A percentile compares a stretch with the other conserved stretches of the same genome.
Conservation (phyloP, 2,888 invertebrate genomes). For the Dasysyrphus tricinctus region DNA sequence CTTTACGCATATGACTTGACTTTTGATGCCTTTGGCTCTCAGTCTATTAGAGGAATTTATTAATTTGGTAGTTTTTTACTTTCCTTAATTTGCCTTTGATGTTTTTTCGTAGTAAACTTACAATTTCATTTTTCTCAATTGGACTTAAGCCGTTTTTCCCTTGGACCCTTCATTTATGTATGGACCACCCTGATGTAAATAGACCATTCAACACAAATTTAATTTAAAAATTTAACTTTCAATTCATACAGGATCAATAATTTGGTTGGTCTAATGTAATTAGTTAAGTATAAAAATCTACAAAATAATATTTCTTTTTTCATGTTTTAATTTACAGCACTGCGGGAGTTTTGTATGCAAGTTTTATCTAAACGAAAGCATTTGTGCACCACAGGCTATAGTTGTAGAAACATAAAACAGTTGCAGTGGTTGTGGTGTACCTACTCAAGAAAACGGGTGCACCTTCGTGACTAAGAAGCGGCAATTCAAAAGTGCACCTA, state of each 20-base stretch:
- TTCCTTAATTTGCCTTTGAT: too few species aligned
- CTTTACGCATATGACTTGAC: too few species aligned
- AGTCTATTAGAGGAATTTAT: too few species aligned
- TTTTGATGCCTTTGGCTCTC: too few species aligned
- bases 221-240: neutral
- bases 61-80: too few species aligned
- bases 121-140: too few species aligned
- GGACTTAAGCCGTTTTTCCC: too few species aligned
- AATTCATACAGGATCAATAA: constrained; percentile 5
- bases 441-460: constrained; percentile 8
- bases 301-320: neutral
- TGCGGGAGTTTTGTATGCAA: constrained; percentile 30
- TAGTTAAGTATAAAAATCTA: neutral
- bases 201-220: neutral
- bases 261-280: neutral
- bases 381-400: constrained; percentile 8
- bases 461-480: constrained; percentile 45
- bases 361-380: neutral
- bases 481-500: constrained; percentile 31
- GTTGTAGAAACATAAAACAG: too few species aligned
- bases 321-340: neutral
- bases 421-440: neutral
- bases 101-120: too few species aligned
- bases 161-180: too few species aligned
- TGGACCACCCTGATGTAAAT: too few species aligned